Base-by-base conservation (phyloP, 1,140 invertebrate genomes). In the Ectropis grisescens region DNA sequence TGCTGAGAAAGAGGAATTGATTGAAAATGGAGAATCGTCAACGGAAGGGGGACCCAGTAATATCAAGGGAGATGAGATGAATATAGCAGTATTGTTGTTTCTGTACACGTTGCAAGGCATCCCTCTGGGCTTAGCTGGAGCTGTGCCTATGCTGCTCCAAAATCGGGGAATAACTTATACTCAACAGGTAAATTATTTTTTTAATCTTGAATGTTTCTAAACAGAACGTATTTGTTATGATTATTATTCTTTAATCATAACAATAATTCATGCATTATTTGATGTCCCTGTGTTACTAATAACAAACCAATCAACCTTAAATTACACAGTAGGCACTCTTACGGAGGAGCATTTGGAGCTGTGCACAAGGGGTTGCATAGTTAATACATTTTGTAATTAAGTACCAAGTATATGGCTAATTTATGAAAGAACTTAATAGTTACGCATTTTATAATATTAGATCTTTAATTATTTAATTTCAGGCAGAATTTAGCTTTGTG, bases 401-500 rank as follows among this genome's bases (percentile, higher is more conserved):
- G n/a, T n/a, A n/a, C n/a, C n/a, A n/a, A n/a, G n/a, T n/a, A n/a
- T n/a, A n/a, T n/a, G n/a, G n/a, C n/a, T n/a, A n/a, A n/a, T n/a
- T n/a, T n/a, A n/a, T n/a, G n/a, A n/a, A n/a, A n/a, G n/a, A n/a
- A n/a, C n/a, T n/a, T n/a, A n/a, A n/a, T n/a, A n/a, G n/a, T n/a
- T n/a, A n/a, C n/a, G n/a, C n/a, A n/a, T n/a, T n/a, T n/a, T n/a
- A n/a, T n/a, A n/a, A n/a, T n/a, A n/a, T n/a, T n/a, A n/a, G n/a
- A 7, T 26, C 16, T 11, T 26, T 37, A 13, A 31, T 47, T 37
- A 19, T 37, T 49, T 27, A 16, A 60, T 87, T 86, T 37, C 89
- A 99, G 89, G 98, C 98, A n/a, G 89, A 97, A 67, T 99, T 99
- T 70, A 98, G 96, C 83, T 97, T 99, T 66, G 96, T 96, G 0